phyloP scores from a whole-genome alignment of 2,797 vertebrate genomes.

The Cynopterus sphinx region DNA sequence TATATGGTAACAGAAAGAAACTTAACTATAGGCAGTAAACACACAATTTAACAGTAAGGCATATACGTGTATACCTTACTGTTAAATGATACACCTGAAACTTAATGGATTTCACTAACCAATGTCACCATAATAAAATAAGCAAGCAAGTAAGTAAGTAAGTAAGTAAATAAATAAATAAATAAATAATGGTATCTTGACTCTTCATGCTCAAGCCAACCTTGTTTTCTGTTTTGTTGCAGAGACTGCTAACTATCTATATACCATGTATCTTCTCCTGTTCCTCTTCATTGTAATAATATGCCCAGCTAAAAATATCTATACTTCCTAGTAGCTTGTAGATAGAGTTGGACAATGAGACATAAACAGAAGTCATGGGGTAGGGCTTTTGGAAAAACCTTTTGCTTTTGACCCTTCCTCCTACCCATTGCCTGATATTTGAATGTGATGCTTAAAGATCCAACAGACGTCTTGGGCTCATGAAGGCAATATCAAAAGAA shows the following conservation, averaged over 20 bases:
- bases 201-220: background rate
- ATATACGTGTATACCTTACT: too few relatives aligned
- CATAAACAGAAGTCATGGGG: background rate
- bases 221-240: background rate
- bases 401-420: conserved; percentile 40
- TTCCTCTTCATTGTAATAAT: background rate
- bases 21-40: too few relatives aligned
- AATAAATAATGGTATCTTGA: background rate
- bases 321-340: background rate
- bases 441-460: conserved; percentile 53
- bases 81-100: too few relatives aligned
- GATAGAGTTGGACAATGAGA: background rate
- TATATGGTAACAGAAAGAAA: too few relatives aligned
- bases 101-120: too few relatives aligned
- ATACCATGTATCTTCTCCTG: background rate
- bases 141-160: too few relatives aligned
- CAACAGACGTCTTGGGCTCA: conserved; percentile 14
- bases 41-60: too few relatives aligned
- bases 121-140: too few relatives aligned
- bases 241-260: background rate
- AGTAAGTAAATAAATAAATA: too few relatives aligned
- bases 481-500: conserved; percentile 65
- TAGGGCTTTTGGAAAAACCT: conserved; percentile 24
- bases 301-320: background rate
- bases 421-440: conserved; percentile 56